Evolutionary conservation across 2,888 invertebrate species (phyloP), one percentile per base, ranked within the genome.

Genomic region (Calliopum simillimum): DNA sequence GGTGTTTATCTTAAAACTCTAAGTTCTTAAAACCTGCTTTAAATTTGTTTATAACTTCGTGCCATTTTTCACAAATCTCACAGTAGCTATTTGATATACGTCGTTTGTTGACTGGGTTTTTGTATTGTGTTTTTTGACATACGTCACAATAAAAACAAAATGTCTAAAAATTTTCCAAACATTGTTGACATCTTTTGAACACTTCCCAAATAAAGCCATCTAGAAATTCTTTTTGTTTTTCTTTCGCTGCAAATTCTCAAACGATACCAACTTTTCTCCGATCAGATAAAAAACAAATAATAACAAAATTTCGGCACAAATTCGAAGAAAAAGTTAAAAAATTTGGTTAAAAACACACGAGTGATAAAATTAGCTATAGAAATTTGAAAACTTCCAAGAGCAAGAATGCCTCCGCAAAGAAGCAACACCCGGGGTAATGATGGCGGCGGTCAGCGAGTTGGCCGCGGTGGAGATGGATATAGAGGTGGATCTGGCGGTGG

Each of bases 181-280:
- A n/a, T 46, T 23, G 33, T 62, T 65, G 46, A 19, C 2, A 58
- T 63, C 71, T 76, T 77, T 72, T 64, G 72, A 76, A 73, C 77
- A 49, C 69, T 61, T 70, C 68, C 78, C 47, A 76, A 76, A 76
- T 72, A 74, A 76, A 75, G 77, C 74, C 72, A 77, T 66, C 51
- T 49, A 56, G 23, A 62, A 61, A 59, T 49, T 58, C 49, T 23
- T 49, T 71, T 65, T 70, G 21, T 67, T 63, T 59, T 71, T 61
- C 66, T 70, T 71, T 56, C 59, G 16, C 51, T 68, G 55, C 59
- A 43, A 71, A 69, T 58, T 71, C 59, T 41, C 44, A 14, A 69
- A 69, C 66, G 62, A 66, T 1, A n/a, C 33, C 16, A 43, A 53
- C 56, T 25, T 70, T 71, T 63, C 70, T 66, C 44, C 51, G 47